phyloP scores from a whole-genome alignment of 2,113 vertebrate species.

The Halcyon senegalensis region DNA sequence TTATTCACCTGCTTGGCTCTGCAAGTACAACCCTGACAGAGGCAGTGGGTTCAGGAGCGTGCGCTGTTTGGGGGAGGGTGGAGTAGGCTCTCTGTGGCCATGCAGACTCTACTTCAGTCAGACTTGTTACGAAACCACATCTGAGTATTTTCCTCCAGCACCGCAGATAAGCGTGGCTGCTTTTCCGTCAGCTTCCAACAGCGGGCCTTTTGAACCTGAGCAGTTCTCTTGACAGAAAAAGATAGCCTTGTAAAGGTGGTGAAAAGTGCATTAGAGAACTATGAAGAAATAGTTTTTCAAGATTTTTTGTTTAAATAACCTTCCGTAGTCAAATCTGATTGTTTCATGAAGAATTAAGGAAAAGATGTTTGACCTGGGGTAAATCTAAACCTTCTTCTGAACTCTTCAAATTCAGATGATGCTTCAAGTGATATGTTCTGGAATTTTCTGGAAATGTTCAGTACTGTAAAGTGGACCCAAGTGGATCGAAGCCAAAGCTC shows the following conservation, averaged over 20 bases:
- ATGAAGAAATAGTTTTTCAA: not conserved
- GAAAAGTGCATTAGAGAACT: not conserved
- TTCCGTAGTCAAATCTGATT: not conserved
- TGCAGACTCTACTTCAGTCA: not conserved
- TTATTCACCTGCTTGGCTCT: fast-evolving
- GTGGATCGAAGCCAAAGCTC: not conserved
- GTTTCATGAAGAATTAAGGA: fast-evolving
- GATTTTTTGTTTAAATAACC: not conserved
- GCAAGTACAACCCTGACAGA: not conserved
- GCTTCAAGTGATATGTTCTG: not conserved
- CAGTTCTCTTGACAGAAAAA: not conserved
- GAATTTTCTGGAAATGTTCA: not conserved
- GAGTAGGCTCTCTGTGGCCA: not conserved
- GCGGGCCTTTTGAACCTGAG: not conserved
- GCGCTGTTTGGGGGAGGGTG: not conserved
- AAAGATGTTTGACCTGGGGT: not conserved
- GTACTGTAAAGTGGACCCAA: not conserved
- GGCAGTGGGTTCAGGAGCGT: not conserved
- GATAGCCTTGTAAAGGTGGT: not conserved
- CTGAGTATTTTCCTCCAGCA: not conserved
- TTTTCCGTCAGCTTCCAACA: not conserved
- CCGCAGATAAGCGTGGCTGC: not conserved
- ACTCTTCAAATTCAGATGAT: not conserved
- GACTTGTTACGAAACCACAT: not conserved
- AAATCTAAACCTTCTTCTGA: not conserved